Conservation (phyloP, 2,888 invertebrate genomes). For the Argynnis bischoffii region DNA sequence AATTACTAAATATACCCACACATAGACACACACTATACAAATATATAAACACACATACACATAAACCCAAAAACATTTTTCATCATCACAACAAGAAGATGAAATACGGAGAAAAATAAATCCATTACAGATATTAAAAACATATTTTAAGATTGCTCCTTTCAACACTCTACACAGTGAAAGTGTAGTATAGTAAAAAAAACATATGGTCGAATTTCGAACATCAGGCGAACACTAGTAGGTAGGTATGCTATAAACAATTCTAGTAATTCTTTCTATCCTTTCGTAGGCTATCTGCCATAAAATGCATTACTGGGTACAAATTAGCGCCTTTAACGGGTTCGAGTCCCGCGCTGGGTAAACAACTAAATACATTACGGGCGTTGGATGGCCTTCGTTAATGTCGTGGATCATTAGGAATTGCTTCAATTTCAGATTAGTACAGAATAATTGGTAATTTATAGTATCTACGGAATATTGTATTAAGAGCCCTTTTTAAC, state of each 20-base stretch:
- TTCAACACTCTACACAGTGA: not conserved
- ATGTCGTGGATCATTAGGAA: slow-evolving; percentile 32
- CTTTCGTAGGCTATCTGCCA: slow-evolving; percentile 46
- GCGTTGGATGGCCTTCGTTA: slow-evolving; percentile 35
- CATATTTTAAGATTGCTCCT: slow-evolving; percentile 1
- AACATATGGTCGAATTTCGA: not conserved
- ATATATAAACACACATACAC: no score
- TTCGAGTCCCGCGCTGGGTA: slow-evolving; percentile 50
- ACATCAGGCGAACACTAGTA: not conserved
- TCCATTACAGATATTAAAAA: slow-evolving; percentile 24
- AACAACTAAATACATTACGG: slow-evolving; percentile 59
- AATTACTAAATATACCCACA: no score
- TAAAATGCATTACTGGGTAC: slow-evolving; percentile 65
- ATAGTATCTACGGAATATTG: not conserved
- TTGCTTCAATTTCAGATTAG: slow-evolving; percentile 16
- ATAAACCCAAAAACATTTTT: no score
- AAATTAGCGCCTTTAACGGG: slow-evolving; percentile 63
- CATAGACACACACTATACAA: no score
- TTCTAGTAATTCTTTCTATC: slow-evolving; percentile 41
- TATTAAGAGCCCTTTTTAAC: no score
- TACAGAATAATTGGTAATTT: slow-evolving; percentile 12
- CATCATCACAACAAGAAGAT: not conserved
- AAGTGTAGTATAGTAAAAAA: not conserved
- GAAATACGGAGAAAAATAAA: not conserved
- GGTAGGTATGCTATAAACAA: not conserved